Base-by-base conservation (phyloP, 2,113 vertebrate genomes). In the Dasyornis broadbenti region DNA sequence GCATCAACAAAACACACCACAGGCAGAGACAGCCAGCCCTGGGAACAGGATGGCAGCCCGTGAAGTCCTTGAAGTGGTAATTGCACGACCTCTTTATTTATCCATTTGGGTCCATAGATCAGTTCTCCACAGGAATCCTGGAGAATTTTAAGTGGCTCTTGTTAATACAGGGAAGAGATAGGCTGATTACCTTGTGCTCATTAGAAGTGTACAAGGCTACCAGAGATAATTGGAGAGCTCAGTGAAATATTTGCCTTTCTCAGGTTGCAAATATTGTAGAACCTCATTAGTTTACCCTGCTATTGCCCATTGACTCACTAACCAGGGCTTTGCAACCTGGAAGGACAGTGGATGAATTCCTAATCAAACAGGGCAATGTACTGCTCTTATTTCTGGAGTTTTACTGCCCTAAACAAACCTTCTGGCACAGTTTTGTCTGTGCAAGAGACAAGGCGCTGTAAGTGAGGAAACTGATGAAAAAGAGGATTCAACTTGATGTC, bases 171-270 rank as follows among this genome's bases (percentile, higher is more conserved):
- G 91, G 76, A 92, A 91, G 72, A 84, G 84, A 77, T 77, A 86
- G 68, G 75, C 89, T 88, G 94, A 96, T 94, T 93, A 92, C 77
- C 60, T 66, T 57, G 61, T 50, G 49, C 90, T 95, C 86, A 94
- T 96, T 92, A 94, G 64, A 89, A 71, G 81, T 76, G 49, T 76
- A 69, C 31, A 65, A 92, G 91, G 61, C 68, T 95, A 94, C 83
- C 71, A 91, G 86, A 73, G 90, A 86, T 95, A 97, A 96, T 39
- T 95, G 88, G 94, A 93, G 71, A 86, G 64, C 76, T 94, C 53
- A 30, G 83, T 81, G 81, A 96, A 95, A 92, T 94, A 94, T 95
- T 89, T 95, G 86, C 83, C 57, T 86, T 96, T 80, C 70, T 64
- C 63, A 68, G 63, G 84, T 83, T 86, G 86, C 88, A 96, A 95